These are phyloP conservation scores for Xenopus laevis DNA, from an alignment of 2,113 vertebrate species.

Conservation along the genomic window DNA sequence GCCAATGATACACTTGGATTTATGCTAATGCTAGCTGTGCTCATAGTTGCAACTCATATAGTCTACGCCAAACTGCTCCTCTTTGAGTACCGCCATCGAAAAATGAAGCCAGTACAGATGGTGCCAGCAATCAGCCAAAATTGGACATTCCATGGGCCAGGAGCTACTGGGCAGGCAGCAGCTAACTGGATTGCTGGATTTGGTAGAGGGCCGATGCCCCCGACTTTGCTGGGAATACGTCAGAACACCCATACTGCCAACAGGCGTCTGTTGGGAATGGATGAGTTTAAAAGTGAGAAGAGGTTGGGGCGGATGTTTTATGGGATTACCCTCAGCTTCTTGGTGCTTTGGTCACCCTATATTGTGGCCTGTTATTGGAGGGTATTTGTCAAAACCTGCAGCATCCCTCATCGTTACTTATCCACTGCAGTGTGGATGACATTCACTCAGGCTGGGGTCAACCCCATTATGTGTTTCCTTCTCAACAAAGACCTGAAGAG, in stretches of 20 bases:
- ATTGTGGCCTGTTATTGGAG: constrained; percentile 93
- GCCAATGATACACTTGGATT: constrained; percentile 92
- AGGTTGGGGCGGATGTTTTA: constrained; percentile 93
- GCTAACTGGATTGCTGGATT: constrained; percentile 94
- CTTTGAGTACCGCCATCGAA: constrained; percentile 89
- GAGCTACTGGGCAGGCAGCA: constrained; percentile 88
- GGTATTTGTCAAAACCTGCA: constrained; percentile 86
- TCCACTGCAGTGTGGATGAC: constrained; percentile 94
- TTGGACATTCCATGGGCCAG: constrained; percentile 93
- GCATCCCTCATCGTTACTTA: constrained; percentile 83
- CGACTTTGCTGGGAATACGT: constrained; percentile 87
- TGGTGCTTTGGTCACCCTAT: constrained; percentile 91
- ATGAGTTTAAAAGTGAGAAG: constrained; percentile 88
- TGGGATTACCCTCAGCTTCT: constrained; percentile 86
- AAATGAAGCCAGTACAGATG: constrained; percentile 92
- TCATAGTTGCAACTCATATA: constrained; percentile 86
- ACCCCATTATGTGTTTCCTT: constrained; percentile 90
- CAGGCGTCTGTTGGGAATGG: constrained; percentile 86
- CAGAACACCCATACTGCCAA: constrained; percentile 88
- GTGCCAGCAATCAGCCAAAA: constrained; percentile 93
- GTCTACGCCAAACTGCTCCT: constrained; percentile 90
- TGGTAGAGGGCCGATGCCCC: constrained; percentile 88
- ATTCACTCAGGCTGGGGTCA: constrained; percentile 89
- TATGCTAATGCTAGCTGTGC: constrained; percentile 91
- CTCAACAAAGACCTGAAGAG: constrained; percentile 92